Evolutionary conservation across 2,113 vertebrate genomes (phyloP).

Genomic region (Speoplatyrhinus poulsoni): DNA sequence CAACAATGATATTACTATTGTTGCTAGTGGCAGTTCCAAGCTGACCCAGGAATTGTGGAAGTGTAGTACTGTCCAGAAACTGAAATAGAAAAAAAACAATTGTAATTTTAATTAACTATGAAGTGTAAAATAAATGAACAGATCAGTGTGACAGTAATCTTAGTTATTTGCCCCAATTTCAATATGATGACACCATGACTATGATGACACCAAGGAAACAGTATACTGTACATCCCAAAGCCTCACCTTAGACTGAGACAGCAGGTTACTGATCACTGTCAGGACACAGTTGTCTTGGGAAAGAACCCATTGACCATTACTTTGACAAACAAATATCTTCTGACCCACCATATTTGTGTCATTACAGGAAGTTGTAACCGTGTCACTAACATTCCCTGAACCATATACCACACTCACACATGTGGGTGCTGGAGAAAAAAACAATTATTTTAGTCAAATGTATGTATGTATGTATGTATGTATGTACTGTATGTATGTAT

Average conservation of each 20-base stretch:
- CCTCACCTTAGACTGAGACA: conserved; percentile 35
- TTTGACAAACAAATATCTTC: no score
- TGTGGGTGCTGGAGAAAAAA: no score
- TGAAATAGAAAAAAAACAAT: conserved; percentile 12
- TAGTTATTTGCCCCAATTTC: not conserved
- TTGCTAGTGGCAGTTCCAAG: conserved; percentile 8
- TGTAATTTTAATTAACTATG: not conserved
- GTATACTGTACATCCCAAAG: not conserved
- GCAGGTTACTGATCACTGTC: not conserved
- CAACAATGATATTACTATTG: no score
- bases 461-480: no score
- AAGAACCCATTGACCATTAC: not conserved
- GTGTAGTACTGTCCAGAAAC: not conserved
- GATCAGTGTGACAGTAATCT: not conserved
- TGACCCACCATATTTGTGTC: no score
- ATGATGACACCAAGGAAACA: not conserved
- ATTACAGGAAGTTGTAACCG: no score
- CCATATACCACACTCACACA: no score
- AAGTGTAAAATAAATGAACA: not conserved
- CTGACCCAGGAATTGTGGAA: conserved; percentile 3
- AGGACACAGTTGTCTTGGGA: conserved; percentile 30
- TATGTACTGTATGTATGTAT: no score
- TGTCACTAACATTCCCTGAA: no score
- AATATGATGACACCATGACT: not conserved
- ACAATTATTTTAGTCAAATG: no score